A percentile compares a stretch with the other conserved stretches of the same genome.
Evolutionary conservation across 2,113 vertebrate genomes (phyloP).

Genomic region (Pomatorhinus ruficollis): DNA sequence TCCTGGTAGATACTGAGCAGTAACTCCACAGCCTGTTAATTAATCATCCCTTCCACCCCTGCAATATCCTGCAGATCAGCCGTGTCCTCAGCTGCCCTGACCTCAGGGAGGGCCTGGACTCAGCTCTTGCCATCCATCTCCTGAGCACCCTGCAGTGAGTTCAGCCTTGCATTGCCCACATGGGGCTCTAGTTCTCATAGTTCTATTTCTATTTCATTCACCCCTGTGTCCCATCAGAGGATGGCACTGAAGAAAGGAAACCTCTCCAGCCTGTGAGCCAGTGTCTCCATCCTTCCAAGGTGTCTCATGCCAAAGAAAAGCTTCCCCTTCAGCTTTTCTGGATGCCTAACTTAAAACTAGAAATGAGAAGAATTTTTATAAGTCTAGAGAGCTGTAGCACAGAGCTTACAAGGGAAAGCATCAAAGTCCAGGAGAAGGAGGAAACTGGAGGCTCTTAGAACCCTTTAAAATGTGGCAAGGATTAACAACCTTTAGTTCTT

Average conservation of each 20-base stretch:
- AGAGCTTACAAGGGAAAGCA: not conserved
- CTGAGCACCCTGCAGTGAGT: not conserved
- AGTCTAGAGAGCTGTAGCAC: not conserved
- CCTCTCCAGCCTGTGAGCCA: not conserved
- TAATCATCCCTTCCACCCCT: not conserved
- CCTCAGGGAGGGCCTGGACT: not conserved
- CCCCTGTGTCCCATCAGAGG: not conserved
- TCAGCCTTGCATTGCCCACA: fast-evolving
- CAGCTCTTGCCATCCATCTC: not conserved
- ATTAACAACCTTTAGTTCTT: not conserved
- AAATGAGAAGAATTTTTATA: not conserved
- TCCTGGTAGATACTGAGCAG: not conserved
- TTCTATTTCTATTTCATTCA: no score
- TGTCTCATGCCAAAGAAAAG: not conserved
- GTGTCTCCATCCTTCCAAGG: not conserved
- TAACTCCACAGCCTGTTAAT: not conserved
- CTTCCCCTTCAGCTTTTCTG: not conserved
- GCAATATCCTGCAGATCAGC: not conserved
- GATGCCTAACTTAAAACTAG: not conserved
- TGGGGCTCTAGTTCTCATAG: no score
- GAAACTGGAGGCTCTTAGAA: not conserved
- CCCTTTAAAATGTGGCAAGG: not conserved
- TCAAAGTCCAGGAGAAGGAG: not conserved
- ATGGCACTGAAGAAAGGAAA: not conserved
- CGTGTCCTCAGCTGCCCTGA: not conserved